Conservation (phyloP, 1,140 invertebrate species). For the Drosophila sturtevanti region DNA sequence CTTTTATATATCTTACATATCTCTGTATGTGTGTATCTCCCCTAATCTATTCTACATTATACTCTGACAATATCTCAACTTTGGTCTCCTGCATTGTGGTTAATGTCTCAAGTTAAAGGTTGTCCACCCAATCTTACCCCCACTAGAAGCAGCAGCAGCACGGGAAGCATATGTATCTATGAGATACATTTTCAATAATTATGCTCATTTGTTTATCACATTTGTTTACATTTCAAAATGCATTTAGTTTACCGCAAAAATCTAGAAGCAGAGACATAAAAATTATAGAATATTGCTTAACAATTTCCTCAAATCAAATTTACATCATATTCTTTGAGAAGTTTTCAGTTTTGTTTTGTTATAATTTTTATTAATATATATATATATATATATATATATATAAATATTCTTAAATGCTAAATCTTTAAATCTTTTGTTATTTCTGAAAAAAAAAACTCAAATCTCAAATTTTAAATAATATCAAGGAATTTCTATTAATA, state of each 20-base stretch:
- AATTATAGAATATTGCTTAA: neutral
- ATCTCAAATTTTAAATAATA: too few species aligned
- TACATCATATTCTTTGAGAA: neutral
- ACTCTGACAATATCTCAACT: neutral
- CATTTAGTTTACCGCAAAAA: conserved; percentile 5
- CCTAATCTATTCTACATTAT: neutral
- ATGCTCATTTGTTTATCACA: neutral
- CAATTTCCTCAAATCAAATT: neutral
- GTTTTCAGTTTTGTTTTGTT: neutral
- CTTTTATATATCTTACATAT: too few species aligned
- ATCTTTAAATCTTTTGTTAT: too few species aligned
- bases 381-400: too few species aligned
- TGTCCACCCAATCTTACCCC: neutral
- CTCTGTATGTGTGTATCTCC: conserved; percentile 1
- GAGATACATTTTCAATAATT: conserved; percentile 23
- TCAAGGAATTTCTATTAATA: too few species aligned
- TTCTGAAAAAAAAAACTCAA: too few species aligned
- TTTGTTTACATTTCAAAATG: conserved; percentile 6
- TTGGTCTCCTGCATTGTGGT: conserved; percentile 17
- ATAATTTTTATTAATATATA: neutral
- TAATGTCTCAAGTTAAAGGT: conserved; percentile 19
- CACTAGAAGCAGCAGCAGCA: conserved; percentile 4
- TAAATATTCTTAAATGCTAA: too few species aligned
- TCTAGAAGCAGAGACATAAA: neutral
- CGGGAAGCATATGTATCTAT: too few species aligned